Base-by-base conservation (phyloP, 2,113 vertebrate species). In the Loxodonta africana region DNA sequence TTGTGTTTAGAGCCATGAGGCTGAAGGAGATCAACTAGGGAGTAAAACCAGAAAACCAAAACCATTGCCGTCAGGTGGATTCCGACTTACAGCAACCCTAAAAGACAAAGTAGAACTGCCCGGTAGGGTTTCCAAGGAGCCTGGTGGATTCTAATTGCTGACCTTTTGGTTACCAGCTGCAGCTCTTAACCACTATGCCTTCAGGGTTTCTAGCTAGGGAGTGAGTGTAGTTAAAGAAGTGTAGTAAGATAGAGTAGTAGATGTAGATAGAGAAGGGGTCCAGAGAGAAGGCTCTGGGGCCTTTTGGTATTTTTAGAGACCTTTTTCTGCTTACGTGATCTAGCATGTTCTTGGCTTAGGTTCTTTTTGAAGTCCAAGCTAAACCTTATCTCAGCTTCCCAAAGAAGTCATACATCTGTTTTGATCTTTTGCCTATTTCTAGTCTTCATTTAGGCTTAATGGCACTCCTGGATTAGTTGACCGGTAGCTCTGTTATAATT, bases 321-420 rank as follows among this genome's bases (percentile, higher is more conserved):
- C 23, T 78, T 53, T 90, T 86, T 67, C 71, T 80, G 4, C 33
- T 62, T 46, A 48, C 53, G 88, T 91, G 33, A n/a, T 77, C 71
- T 88, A 21, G 21, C 62, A 14, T 90, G 48, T 88, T 88, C 62
- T 30, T 83, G 82, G 37, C n/a, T 87, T 65, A 30, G 26, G 12
- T 96, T 86, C 51, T 80, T 96, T 93, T 28, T 82, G 51, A 92
- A 48, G 30, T 77, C 91, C 20, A 78, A 71, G 30, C 60, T 63
- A 78, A 93, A 57, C 25, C 81, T 83, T 86, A 28, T 90, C 4
- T 94, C 30, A 90, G 23, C 18, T 82, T 5, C 15, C 69, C 30
- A 10, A 90, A 95, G 89, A 94, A 86, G 37, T 92, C 69, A 83
- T 84, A 83, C 8, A 71, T 88, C 51, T 95, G 1, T 86, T 85